Evolutionary conservation across 1,140 invertebrate genomes (phyloP).

Genomic region (Sarcophaga peregrina): DNA sequence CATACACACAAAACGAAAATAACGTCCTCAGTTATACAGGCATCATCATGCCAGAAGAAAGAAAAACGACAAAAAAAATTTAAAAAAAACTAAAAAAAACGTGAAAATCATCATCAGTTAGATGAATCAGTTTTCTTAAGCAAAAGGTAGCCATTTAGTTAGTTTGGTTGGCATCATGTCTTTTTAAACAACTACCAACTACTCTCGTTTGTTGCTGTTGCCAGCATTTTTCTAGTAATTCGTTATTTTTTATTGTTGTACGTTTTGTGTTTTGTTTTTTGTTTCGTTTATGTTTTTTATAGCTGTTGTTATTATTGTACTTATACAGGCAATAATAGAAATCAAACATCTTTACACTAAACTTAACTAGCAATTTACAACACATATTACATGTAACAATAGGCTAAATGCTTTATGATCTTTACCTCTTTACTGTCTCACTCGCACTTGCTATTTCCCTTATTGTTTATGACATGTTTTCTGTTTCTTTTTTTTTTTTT

Average conservation of each 20-base stretch:
- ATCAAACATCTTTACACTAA: slow-evolving; percentile 43
- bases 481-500: neutral
- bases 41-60: neutral
- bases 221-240: too few species aligned
- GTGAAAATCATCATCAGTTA: slow-evolving; percentile 41
- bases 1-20: too few species aligned
- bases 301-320: slow-evolving; percentile 12
- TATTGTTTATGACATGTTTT: neutral
- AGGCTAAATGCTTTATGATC: slow-evolving; percentile 38
- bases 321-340: slow-evolving; percentile 38
- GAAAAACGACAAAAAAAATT: neutral
- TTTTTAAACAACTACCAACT: slow-evolving; percentile 37
- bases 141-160: slow-evolving; percentile 21
- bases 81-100: slow-evolving; percentile 25
- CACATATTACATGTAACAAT: slow-evolving; percentile 38
- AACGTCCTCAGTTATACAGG: neutral
- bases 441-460: neutral
- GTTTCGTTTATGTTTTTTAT: neutral
- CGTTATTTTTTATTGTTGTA: neutral
- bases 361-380: slow-evolving; percentile 41
- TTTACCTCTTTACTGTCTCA: neutral
- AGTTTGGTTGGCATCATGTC: slow-evolving; percentile 30
- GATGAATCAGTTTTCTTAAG: slow-evolving; percentile 27
- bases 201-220: neutral
- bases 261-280: neutral